Conservation (phyloP, 1,140 invertebrate genomes). For the Sinonovacula constricta region DNA sequence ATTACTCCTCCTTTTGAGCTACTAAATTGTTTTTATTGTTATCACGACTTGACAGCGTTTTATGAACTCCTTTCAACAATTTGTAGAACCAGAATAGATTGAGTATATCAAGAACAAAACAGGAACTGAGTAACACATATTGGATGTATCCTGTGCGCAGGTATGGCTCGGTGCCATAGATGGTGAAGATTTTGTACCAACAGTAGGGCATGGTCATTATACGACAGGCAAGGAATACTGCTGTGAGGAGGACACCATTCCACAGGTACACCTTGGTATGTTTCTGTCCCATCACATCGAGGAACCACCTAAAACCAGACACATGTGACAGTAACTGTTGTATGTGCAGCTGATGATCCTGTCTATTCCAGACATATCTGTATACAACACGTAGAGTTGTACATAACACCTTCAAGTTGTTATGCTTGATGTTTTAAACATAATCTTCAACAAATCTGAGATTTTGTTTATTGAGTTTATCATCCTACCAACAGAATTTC, state of each 20-base stretch:
- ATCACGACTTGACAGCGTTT: constrained; percentile 50
- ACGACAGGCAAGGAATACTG: constrained; percentile 73
- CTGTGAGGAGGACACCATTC: constrained; percentile 73
- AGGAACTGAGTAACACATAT: constrained; percentile 69
- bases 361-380: too few species aligned
- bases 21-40: constrained; percentile 14
- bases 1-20: constrained; percentile 13
- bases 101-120: constrained; percentile 71
- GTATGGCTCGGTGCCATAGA: constrained; percentile 68
- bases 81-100: constrained; percentile 77
- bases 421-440: too few species aligned
- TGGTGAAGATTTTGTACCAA: constrained; percentile 72
- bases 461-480: too few species aligned
- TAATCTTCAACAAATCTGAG: too few species aligned
- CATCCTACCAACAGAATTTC: too few species aligned
- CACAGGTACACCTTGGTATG: constrained; percentile 64
- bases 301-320: constrained; percentile 75
- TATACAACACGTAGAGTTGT: too few species aligned
- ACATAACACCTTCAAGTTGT: too few species aligned
- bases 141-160: constrained; percentile 65
- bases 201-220: constrained; percentile 73
- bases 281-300: constrained; percentile 65
- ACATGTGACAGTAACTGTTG: too few species aligned
- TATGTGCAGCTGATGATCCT: too few species aligned
- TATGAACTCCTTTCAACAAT: constrained; percentile 66